Conservation (phyloP, 2,888 invertebrate species). For the Leptarthrus brevirostris region DNA sequence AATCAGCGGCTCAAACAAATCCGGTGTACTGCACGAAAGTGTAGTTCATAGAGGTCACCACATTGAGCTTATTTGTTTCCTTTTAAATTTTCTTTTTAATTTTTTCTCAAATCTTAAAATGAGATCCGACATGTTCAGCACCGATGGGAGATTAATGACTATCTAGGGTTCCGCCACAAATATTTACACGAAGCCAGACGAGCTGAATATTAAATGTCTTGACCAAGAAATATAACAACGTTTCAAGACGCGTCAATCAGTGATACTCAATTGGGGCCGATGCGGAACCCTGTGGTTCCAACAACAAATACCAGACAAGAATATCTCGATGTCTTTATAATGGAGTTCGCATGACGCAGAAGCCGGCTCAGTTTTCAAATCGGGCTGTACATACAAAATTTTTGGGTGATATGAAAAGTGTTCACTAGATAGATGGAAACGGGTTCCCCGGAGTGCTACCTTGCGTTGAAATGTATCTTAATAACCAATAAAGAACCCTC, state of each 20-base stretch:
- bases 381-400: not conserved
- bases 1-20: constrained; percentile 35
- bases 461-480: constrained; percentile 24
- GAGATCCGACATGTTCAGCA: constrained; percentile 47
- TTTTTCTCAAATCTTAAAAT: constrained; percentile 24
- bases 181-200: constrained; percentile 39
- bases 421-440: not conserved
- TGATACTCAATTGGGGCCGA: constrained; percentile 32
- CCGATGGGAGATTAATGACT: constrained; percentile 49
- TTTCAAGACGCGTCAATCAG: constrained; percentile 41
- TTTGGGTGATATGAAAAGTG: constrained; percentile 10
- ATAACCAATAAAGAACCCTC: constrained; percentile 7
- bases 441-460: constrained; percentile 20
- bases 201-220: constrained; percentile 17
- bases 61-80: constrained; percentile 38
- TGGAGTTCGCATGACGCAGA: constrained; percentile 35
- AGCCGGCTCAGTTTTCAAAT: constrained; percentile 34
- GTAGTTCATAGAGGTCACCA: constrained; percentile 36
- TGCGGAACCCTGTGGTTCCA: constrained; percentile 36
- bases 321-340: constrained; percentile 37
- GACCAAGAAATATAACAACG: not conserved
- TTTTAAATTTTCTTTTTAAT: constrained; percentile 7
- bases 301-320: constrained; percentile 15
- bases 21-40: not conserved
- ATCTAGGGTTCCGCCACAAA: constrained; percentile 42